Evolutionary conservation across 2,888 invertebrate genomes (phyloP).

Genomic region (Pachycephus smyrnensis): DNA sequence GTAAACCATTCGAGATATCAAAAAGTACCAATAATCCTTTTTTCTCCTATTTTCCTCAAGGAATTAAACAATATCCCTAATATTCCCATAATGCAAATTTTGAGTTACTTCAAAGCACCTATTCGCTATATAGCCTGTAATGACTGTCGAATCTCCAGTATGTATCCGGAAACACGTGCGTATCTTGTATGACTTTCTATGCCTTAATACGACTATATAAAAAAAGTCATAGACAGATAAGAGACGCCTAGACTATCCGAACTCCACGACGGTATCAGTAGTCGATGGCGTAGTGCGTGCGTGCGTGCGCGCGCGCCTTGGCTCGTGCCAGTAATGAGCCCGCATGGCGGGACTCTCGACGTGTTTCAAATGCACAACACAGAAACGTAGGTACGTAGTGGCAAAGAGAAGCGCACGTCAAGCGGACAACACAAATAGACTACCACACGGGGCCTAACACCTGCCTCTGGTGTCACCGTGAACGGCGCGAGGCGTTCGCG

Average conservation of each 20-base stretch:
- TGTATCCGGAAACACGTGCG: too few species aligned
- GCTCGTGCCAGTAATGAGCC: conserved; percentile 65
- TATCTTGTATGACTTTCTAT: too few species aligned
- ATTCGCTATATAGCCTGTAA: background rate
- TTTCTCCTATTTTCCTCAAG: too few species aligned
- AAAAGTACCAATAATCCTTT: background rate
- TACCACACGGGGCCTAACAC: conserved; percentile 58
- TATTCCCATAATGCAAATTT: background rate
- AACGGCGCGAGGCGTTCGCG: conserved; percentile 10
- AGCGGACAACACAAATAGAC: conserved; percentile 51
- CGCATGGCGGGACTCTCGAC: conserved; percentile 44
- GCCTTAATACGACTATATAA: background rate
- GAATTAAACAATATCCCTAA: background rate
- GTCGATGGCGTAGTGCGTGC: conserved; percentile 32
- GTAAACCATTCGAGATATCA: background rate
- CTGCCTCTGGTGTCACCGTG: conserved; percentile 52
- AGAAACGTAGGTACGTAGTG: conserved; percentile 39
- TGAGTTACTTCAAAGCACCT: background rate
- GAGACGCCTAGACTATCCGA: background rate
- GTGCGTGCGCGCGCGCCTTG: conserved; percentile 48
- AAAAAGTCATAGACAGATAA: background rate
- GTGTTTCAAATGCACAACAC: conserved; percentile 57
- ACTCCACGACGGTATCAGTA: conserved; percentile 25
- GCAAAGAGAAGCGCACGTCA: conserved; percentile 20
- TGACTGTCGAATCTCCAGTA: background rate